Evolutionary conservation across 2,797 vertebrate genomes (phyloP).

Genomic region (Phalanger gymnotis): DNA sequence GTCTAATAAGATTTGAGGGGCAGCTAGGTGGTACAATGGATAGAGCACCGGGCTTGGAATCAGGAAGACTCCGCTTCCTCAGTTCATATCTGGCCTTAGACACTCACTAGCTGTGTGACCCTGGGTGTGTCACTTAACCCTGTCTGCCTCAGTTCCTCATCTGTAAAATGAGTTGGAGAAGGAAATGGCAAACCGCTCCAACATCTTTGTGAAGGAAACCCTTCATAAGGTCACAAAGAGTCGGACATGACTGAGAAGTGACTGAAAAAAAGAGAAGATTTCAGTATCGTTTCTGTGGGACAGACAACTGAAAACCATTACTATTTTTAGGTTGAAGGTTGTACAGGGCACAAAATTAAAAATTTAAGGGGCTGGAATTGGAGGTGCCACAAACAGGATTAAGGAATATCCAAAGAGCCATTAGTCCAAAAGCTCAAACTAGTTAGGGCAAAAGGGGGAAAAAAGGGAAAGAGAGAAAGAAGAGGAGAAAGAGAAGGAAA

Average conservation of each 20-base stretch:
- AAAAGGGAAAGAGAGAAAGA: not conserved
- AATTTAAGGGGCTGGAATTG: not conserved
- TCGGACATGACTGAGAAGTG: not conserved
- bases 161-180: not conserved
- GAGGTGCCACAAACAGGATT: not conserved
- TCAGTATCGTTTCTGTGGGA: not conserved
- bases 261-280: not conserved
- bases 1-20: not conserved
- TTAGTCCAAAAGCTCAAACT: not conserved
- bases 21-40: too few relatives aligned
- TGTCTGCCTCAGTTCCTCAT: not conserved
- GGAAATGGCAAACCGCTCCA: not conserved
- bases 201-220: not conserved
- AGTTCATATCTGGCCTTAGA: not conserved
- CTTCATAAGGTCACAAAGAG: not conserved
- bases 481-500: not conserved
- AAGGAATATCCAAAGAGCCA: not conserved
- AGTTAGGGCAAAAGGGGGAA: not conserved
- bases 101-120: not conserved
- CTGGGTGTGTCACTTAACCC: not conserved
- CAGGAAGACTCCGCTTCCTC: not conserved
- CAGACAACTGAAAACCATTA: not conserved
- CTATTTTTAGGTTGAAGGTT: constrained; percentile 24
- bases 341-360: not conserved
- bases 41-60: not conserved